A percentile compares a stretch with the other conserved stretches of the same genome.
phyloP scores from a whole-genome alignment of 1,140 invertebrate species.

The Doryteuthis pealeii region DNA sequence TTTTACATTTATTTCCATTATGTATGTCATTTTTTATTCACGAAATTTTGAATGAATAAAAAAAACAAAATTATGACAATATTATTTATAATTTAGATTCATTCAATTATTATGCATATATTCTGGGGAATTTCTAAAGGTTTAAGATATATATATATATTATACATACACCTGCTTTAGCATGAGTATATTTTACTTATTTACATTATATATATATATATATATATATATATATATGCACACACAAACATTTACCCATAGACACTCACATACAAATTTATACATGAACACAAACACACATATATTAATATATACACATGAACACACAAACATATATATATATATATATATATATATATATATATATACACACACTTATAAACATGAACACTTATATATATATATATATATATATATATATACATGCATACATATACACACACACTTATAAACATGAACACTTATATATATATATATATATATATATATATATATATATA shows the following conservation, averaged over 20 bases:
- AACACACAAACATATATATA: not conserved
- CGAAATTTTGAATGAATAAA: no score
- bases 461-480: not conserved
- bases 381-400: not conserved
- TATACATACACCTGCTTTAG: not conserved
- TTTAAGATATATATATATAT: no score
- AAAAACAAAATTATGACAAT: no score
- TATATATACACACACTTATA: not conserved
- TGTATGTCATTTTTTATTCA: no score
- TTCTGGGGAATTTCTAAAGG: no score
- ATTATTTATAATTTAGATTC: no score
- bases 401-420: not conserved
- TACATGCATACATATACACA: not conserved
- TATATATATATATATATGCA: not conserved
- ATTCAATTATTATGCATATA: no score
- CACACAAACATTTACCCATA: not conserved
- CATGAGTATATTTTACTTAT: not conserved
- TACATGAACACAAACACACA: not conserved
- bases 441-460: not conserved
- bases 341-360: not conserved
- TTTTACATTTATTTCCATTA: no score
- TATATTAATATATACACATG: not conserved
- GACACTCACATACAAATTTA: not conserved
- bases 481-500: conserved; percentile 1
- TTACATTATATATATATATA: conserved; percentile 4